Base-by-base conservation (phyloP, 2,888 invertebrate species). In the Orchesella flavescens region DNA sequence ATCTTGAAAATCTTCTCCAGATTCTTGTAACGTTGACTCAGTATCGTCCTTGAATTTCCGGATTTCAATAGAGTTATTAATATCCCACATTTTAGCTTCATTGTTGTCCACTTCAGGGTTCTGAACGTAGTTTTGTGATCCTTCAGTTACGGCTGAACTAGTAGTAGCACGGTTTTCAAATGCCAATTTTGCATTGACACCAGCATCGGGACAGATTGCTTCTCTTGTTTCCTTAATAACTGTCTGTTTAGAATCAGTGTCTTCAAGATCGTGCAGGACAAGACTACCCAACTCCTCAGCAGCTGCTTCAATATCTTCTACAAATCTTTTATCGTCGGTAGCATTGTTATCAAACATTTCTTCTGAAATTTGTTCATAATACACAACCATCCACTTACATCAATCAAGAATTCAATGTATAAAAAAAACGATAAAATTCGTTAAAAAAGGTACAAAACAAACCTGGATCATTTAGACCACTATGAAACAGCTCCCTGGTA, bases 241-340 rank as follows among this genome's bases (percentile, higher is more conserved):
- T 15, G 71, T 83, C 43, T 77, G 68, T 49, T 15, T 19, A 44
- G 79, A 59, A 65, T 78, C 68, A 44, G 73, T 49, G 49, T 84
- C 86, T 53, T 88, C 88, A n/a, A 88, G 82, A 77, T 88, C 88
- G 21, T 84, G 81, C 13, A 87, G 49, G 0, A 87, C 86, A 12
- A 88, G 75, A 61, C 87, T 87, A 17, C 87, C 87, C 21, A 87
- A 21, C 66, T 87, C 87, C 46, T 87, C 84, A 9, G 75, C 72
- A 15, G 84, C 86, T 2, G 82, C 85, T 69, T 85, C 83, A 68
- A 86, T 87, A 65, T 85, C 86, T 73, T 84, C 84, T 4, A 82
- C 84, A 65, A 87, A 87, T 43, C 75, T 55, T 49, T 78, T 85
- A 43, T 85, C 83, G n/a, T 75, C 84, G 3, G 66, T 34, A 17